Percentiles rank a stretch among this genome's conserved stretches.
Conservation (phyloP, 2,797 vertebrate species). For the Heliangelus exortis region DNA sequence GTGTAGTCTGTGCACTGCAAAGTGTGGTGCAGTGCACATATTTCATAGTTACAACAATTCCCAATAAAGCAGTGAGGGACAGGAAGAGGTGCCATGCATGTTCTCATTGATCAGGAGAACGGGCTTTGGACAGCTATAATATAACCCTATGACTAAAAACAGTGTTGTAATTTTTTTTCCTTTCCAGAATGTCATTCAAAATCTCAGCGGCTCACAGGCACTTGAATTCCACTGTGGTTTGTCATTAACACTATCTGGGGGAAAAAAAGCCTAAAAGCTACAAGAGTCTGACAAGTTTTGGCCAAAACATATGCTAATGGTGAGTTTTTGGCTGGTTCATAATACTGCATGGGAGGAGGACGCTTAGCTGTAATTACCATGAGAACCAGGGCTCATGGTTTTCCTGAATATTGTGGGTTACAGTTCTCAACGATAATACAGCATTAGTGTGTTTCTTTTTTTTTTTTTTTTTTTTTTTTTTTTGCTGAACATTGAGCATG, state of each 20-base stretch:
- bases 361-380: background rate
- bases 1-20: background rate
- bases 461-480: background rate
- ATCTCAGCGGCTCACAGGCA: background rate
- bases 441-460: background rate
- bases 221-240: slow-evolving; percentile 26
- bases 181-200: background rate
- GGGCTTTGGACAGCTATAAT: background rate
- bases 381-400: slow-evolving; percentile 5
- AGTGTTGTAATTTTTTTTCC: background rate
- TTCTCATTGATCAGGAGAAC: background rate
- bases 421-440: background rate
- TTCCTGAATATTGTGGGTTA: slow-evolving; percentile 16
- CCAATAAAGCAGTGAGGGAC: background rate
- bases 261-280: background rate
- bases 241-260: background rate
- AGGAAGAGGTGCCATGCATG: background rate
- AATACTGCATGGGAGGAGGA: background rate
- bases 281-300: background rate
- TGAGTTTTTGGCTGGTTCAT: background rate
- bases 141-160: background rate
- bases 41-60: background rate
- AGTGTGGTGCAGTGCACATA: too few relatives aligned
- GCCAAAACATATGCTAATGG: background rate
- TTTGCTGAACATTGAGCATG: background rate